Percentiles rank a stretch among this genome's conserved stretches.
These are phyloP conservation scores for Tenthredo notha DNA, from an alignment of 2,888 invertebrate species.

Conservation along the genomic window DNA sequence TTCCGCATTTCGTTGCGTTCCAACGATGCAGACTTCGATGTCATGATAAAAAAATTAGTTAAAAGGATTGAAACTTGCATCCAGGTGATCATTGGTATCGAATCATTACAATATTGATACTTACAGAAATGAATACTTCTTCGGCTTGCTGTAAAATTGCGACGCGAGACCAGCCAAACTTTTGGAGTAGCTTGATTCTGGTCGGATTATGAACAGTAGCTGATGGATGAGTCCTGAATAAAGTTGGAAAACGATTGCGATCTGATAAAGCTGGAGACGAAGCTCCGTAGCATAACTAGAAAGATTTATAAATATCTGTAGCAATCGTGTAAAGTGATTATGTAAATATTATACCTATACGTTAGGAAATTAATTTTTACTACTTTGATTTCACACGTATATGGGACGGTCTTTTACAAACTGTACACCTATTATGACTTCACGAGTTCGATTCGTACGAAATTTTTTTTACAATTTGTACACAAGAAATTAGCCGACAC, in stretches of 20 bases:
- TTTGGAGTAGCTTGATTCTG: slow-evolving; percentile 96
- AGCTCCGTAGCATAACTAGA: slow-evolving; percentile 98
- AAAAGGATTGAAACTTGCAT: background rate
- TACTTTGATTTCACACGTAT: background rate
- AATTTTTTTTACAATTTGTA: no score
- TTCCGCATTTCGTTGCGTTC: no score
- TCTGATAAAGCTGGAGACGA: slow-evolving; percentile 99
- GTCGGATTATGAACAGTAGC: slow-evolving; percentile 99
- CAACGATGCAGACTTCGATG: no score
- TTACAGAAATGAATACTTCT: slow-evolving; percentile 97
- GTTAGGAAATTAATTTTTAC: background rate
- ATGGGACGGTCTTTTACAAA: no score
- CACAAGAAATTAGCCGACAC: no score
- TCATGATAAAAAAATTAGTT: background rate
- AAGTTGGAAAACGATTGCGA: slow-evolving; percentile 96
- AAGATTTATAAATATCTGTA: slow-evolving; percentile 56
- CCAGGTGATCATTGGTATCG: background rate
- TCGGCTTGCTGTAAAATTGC: slow-evolving; percentile 99
- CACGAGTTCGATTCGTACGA: no score
- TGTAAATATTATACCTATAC: background rate
- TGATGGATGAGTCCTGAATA: slow-evolving; percentile 99
- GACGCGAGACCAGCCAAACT: slow-evolving; percentile 98
- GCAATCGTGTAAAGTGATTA: background rate
- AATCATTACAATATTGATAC: slow-evolving; percentile 65
- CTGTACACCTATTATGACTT: no score